Percentiles rank a stretch among this genome's conserved stretches.
Evolutionary conservation across 2,888 invertebrate species (phyloP).

Genomic region (Conus canariensis): DNA sequence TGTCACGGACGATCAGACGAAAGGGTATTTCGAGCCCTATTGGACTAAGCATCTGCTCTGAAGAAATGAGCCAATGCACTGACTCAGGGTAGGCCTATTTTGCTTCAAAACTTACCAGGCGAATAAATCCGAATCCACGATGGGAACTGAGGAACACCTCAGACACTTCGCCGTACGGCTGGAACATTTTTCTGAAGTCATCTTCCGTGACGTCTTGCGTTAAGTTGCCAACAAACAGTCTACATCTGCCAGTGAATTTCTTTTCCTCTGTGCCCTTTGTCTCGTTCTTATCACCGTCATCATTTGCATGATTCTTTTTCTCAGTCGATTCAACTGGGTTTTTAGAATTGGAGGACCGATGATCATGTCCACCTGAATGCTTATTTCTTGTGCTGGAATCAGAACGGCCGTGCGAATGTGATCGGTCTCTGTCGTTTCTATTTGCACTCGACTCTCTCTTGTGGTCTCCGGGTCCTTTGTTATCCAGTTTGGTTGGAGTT

Average conservation of each 20-base stretch:
- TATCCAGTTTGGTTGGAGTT: constrained; percentile 47
- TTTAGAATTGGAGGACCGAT: not conserved
- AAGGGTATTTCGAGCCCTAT: too few species aligned
- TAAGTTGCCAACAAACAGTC: constrained; percentile 96
- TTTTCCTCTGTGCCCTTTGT: constrained; percentile 50
- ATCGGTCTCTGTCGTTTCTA: constrained; percentile 10
- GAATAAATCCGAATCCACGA: constrained; percentile 97
- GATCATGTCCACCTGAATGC: constrained; percentile 6
- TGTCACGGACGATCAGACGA: too few species aligned
- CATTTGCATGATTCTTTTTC: constrained; percentile 31
- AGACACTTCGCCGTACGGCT: constrained; percentile 92
- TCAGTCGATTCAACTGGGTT: not conserved
- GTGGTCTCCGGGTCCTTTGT: constrained; percentile 39
- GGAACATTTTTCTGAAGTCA: constrained; percentile 91
- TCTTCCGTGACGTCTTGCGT: constrained; percentile 93
- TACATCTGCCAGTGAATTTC: constrained; percentile 87
- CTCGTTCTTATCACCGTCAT: constrained; percentile 29
- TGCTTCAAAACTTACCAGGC: constrained; percentile 83
- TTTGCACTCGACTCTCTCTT: constrained; percentile 27
- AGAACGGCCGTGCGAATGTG: constrained; percentile 34
- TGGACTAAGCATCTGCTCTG: too few species aligned
- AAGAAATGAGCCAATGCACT: too few species aligned
- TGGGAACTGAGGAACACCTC: constrained; percentile 96
- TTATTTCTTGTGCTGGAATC: constrained; percentile 32
- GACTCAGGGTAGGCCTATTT: too few species aligned